Conservation (phyloP, 2,797 vertebrate species). For the Crenichthys baileyi region DNA sequence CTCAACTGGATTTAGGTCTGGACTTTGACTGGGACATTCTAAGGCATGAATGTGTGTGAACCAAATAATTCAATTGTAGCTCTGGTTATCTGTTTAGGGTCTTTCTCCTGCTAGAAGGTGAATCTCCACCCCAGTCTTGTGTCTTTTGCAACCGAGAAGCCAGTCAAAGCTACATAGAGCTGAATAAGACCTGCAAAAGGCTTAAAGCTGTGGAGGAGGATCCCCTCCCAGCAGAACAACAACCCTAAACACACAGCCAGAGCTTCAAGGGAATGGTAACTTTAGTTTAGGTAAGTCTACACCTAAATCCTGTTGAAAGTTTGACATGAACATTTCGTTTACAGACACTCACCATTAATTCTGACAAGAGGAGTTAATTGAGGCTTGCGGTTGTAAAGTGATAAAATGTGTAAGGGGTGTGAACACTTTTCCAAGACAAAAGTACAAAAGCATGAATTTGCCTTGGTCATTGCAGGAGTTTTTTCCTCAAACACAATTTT, state of each 20-base stretch:
- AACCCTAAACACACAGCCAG: too few relatives aligned
- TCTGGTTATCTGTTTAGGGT: too few relatives aligned
- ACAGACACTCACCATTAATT: background rate
- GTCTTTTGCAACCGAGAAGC: too few relatives aligned
- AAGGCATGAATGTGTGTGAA: too few relatives aligned
- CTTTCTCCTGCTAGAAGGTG: background rate
- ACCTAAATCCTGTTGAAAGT: background rate
- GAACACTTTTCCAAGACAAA: background rate
- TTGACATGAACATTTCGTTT: background rate
- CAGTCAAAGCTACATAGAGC: background rate
- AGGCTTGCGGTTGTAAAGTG: background rate
- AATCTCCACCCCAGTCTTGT: background rate
- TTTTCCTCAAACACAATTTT: too few relatives aligned
- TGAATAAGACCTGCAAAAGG: background rate
- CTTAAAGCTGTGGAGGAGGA: too few relatives aligned
- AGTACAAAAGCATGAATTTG: background rate
- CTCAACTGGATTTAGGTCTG: too few relatives aligned
- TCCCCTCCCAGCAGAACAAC: too few relatives aligned
- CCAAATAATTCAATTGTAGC: too few relatives aligned
- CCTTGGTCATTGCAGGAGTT: background rate
- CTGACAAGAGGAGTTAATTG: background rate
- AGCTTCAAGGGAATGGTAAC: background rate
- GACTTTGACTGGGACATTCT: too few relatives aligned
- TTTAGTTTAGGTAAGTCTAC: background rate
- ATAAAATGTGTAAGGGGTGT: background rate